A percentile compares a stretch with the other conserved stretches of the same genome.
phyloP scores from a whole-genome alignment of 1,140 invertebrate genomes.

The Coptotermes formosanus region DNA sequence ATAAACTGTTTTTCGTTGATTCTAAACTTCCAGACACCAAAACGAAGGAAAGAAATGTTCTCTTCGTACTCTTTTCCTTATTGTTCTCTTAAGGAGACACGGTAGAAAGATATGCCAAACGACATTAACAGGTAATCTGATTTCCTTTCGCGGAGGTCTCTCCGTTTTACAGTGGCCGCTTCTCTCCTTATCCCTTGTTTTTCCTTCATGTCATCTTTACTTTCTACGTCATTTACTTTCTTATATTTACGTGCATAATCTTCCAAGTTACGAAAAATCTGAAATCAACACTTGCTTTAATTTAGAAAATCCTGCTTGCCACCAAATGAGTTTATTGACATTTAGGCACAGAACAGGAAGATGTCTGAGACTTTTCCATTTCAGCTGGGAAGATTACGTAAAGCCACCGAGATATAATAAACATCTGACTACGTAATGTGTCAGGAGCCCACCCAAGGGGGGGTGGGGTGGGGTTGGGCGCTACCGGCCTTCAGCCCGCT shows the following conservation, averaged over 20 bases:
- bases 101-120: not conserved
- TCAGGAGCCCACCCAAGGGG: no score
- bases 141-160: not conserved
- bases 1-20: constrained; percentile 11
- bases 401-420: no score
- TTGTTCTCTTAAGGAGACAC: not conserved
- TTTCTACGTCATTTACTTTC: not conserved
- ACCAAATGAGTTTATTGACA: no score
- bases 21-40: not conserved
- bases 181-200: not conserved
- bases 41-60: not conserved
- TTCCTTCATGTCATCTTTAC: not conserved
- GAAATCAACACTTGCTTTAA: not conserved
- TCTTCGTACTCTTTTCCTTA: not conserved
- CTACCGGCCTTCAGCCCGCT: no score
- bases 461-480: no score
- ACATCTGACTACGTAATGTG: no score
- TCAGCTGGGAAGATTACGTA: no score
- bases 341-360: no score
- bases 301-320: not conserved
- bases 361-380: no score
- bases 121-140: constrained; percentile 11
- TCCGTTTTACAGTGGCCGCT: not conserved
- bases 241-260: not conserved
- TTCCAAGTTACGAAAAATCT: not conserved